Conservation (phyloP, 1,140 invertebrate species). For the Solenopsis invicta region DNA sequence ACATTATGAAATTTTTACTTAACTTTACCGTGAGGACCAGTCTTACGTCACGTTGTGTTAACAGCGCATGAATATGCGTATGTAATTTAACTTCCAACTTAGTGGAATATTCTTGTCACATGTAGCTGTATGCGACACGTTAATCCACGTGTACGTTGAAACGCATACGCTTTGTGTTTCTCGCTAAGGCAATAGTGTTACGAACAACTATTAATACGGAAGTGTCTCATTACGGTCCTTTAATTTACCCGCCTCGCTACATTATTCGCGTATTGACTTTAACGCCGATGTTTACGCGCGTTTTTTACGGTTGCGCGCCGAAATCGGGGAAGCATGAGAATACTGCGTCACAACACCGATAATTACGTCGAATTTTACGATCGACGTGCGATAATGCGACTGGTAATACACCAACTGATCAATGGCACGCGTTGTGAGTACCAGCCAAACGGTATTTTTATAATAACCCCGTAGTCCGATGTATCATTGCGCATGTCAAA, state of each 20-base stretch:
- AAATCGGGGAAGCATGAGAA: not conserved
- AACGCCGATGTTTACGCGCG: not conserved
- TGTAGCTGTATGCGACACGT: not conserved
- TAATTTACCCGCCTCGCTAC: conserved; percentile 2
- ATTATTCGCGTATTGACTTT: conserved; percentile 29
- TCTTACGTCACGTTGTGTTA: conserved; percentile 1
- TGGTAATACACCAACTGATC: conserved; percentile 40
- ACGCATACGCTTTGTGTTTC: not conserved
- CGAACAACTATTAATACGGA: conserved; percentile 30
- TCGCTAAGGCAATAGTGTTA: conserved; percentile 2
- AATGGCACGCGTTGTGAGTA: not conserved
- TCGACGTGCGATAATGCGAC: not conserved
- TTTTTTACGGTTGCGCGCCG: conserved; percentile 26
- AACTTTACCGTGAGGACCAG: not conserved
- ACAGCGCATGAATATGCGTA: conserved; percentile 15
- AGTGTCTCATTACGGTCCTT: conserved; percentile 7
- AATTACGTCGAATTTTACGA: conserved; percentile 29
- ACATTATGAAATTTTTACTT: conserved; percentile 3
- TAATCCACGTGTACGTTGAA: not conserved
- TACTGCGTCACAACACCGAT: conserved; percentile 1
- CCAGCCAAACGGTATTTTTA: conserved; percentile 29
- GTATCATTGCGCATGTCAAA: conserved; percentile 70
- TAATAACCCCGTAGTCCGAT: conserved; percentile 22
- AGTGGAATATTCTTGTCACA: conserved; percentile 22
- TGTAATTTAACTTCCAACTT: conserved; percentile 40